A percentile compares a stretch with the other conserved stretches of the same genome.
These are phyloP conservation scores for Entomobrya proxima DNA, from an alignment of 2,888 invertebrate genomes.

Conservation along the genomic window DNA sequence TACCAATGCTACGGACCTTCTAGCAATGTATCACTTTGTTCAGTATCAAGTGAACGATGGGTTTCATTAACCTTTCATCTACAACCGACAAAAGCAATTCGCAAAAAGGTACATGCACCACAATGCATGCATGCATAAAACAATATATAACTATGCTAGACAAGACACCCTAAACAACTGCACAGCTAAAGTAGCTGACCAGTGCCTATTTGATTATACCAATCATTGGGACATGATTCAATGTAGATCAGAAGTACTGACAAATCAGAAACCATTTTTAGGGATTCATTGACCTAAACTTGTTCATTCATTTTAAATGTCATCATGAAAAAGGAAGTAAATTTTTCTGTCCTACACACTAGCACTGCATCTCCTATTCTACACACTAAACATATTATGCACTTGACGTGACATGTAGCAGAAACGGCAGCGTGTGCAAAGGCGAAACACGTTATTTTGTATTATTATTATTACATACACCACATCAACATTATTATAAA, in stretches of 20 bases:
- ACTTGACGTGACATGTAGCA: slow-evolving; percentile 12
- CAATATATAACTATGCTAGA: neutral
- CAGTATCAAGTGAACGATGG: neutral
- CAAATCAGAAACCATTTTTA: slow-evolving; percentile 42
- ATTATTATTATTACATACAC: neutral
- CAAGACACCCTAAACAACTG: neutral
- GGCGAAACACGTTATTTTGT: neutral
- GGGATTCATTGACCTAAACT: slow-evolving; percentile 66
- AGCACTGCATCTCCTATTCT: too few relatives aligned
- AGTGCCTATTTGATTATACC: neutral
- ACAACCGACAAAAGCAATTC: neutral
- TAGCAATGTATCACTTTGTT: neutral
- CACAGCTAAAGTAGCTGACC: neutral
- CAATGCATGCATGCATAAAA: neutral
- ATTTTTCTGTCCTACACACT: neutral
- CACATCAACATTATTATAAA: neutral
- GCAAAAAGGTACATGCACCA: neutral
- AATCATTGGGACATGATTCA: slow-evolving; percentile 12
- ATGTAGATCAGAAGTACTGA: neutral
- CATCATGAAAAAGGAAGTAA: slow-evolving; percentile 43
- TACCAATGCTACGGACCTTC: slow-evolving; percentile 15
- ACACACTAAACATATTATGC: too few relatives aligned
- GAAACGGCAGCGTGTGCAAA: neutral
- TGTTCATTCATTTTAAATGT: slow-evolving; percentile 51
- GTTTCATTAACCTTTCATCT: slow-evolving; percentile 54